phyloP scores from a whole-genome alignment of 2,113 vertebrate species.

The Tringa solitaria region DNA sequence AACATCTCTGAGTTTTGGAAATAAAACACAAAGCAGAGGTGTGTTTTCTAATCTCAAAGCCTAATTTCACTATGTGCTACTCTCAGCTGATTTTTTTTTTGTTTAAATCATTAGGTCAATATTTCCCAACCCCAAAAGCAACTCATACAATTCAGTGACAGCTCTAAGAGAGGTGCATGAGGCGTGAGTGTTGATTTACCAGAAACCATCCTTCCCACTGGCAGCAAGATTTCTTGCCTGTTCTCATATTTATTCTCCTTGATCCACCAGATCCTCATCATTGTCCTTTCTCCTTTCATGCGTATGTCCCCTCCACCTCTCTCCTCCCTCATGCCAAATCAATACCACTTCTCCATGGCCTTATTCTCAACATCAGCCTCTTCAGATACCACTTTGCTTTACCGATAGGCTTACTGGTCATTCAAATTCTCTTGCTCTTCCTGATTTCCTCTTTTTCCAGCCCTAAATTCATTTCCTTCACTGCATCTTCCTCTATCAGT shows the following conservation, averaged over 20 bases:
- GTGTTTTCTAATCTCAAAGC: background rate
- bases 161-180: background rate
- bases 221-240: background rate
- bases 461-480: background rate
- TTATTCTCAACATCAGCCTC: background rate
- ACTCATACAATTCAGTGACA: background rate
- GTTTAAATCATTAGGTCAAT: background rate
- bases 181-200: background rate
- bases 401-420: background rate
- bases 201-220: background rate
- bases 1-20: background rate
- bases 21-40: background rate
- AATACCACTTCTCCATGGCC: background rate
- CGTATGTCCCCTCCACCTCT: background rate
- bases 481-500: background rate
- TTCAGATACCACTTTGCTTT: background rate
- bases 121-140: background rate
- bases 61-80: background rate
- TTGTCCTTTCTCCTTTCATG: background rate
- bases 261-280: background rate
- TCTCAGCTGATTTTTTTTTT: background rate
- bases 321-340: background rate
- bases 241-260: background rate
- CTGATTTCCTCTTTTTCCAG: background rate
- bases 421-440: background rate